Base-by-base conservation (phyloP, 1,140 invertebrate genomes). In the Pogonus chalceus region DNA sequence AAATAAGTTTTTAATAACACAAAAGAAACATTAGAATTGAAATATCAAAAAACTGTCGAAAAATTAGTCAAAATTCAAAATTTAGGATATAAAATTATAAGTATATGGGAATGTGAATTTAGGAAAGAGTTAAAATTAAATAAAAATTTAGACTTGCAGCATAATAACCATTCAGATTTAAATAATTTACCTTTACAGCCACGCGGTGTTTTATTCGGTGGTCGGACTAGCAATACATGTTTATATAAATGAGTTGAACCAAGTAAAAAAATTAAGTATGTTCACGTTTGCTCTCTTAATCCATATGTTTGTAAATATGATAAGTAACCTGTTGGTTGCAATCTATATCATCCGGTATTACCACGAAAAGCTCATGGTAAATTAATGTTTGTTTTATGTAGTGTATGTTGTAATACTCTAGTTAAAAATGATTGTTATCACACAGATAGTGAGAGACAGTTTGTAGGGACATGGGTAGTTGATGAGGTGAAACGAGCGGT, bases 401-500 rank as follows among this genome's bases (percentile, higher is more conserved):
- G 57, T 18, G 56, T 58, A 9, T 68, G 62, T 46, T 58, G 52
- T 1, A 55, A 60, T 20, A 53, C 16, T 9, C 20, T 20, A 24
- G 31, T 21, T 7, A 7, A 54, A 20, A 24, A 20, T 7, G 43
- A 43, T 14, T 66, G 63, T 49, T 20, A 21, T 0, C 69, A 74
- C 58, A 56, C 31, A 3, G 55, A 59, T 26, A 56, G 61, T 7
- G 59, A 72, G 37, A 52, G 69, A 26, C 20, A 52, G 0, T 57
- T 75, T n/a, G 60, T 35, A 0, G 71, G 72, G 37, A 70, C 66
- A 2, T 74, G 68, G 65, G 63, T 66, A 0, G 58, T 60, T 9
- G 60, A 66, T 18, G 72, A 75, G 59, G n/a, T 74, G 3, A 22
- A 52, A 21, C 62, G 66, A 51, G 71, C 72, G 0, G 21, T 68